Evolutionary conservation across 2,113 vertebrate genomes (phyloP), one percentile per base, ranked within the genome.

Genomic region (Hyperoodon ampullatus): DNA sequence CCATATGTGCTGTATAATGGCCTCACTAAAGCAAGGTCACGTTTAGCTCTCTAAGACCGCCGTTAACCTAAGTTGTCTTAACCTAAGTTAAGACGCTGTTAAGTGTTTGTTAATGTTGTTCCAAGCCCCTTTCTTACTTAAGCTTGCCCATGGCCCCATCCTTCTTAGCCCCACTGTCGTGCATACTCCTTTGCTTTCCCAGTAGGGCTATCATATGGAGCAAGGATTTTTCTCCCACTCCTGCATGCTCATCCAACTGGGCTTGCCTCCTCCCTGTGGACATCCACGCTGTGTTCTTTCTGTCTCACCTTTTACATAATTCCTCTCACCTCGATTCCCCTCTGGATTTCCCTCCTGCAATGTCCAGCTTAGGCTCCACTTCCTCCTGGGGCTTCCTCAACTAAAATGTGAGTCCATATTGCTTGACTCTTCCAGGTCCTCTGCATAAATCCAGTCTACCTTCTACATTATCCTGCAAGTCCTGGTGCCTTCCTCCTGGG

Each of bases 391-490:
- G 26, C 33, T n/a, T 82, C 24, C 16, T 95, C 58, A 84, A 3
- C 8, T 26, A n/a, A n/a, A n/a, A 3, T 1, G 0, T 33, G 68
- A 35, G 60, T 77, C 61, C 47, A 3, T 10, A 6, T 13, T 8
- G n/a, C 61, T 30, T 19, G 28, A 33, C 44, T 50, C 35, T 18
- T 39, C 11, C 44, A 47, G 16, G 44, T 18, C 58, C 35, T 84
- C 33, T 88, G 14, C 33, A 12, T 26, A 12, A 23, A 24, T 4
- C 28, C 47, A 39, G 44, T 47, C 2, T 9, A 6, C 11, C 8
- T 3, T 26, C 55, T 68, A 4, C 55, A 63, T 80, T 65, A 35
- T n/a, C 60, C 9, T 3, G 8, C 8, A 16, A 5, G 58, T 39
- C 39, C 65, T 85, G 39, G 23, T 44, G 30, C 35, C 53, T 53